phyloP scores from a whole-genome alignment of 2,888 invertebrate genomes.

The Spatulosminthurus flaviceps region DNA sequence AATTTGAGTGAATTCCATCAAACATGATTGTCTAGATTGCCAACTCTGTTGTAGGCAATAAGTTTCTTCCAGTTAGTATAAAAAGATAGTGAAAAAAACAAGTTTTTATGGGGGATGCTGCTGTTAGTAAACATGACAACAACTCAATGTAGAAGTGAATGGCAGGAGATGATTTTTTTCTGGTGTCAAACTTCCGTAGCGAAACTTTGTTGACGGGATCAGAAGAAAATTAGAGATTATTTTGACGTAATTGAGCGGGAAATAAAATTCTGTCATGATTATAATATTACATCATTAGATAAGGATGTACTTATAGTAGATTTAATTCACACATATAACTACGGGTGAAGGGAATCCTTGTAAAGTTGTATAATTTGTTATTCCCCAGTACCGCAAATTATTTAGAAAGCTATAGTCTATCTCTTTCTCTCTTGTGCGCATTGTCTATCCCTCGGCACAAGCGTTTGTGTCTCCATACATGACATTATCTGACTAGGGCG shows the following conservation, averaged over 20 bases:
- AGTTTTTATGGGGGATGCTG: background rate
- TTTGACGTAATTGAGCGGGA: background rate
- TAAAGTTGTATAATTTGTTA: conserved; percentile 3
- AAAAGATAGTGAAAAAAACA: background rate
- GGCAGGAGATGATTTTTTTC: background rate
- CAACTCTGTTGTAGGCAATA: too few relatives aligned
- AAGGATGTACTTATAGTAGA: too few relatives aligned
- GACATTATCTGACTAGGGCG: background rate
- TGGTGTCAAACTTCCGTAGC: background rate
- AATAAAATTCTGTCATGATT: background rate
- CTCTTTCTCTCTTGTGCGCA: too few relatives aligned
- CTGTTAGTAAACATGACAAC: background rate
- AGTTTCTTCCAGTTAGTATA: too few relatives aligned
- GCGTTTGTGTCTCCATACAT: background rate
- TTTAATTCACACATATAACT: background rate
- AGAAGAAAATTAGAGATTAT: background rate
- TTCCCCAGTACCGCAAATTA: conserved; percentile 2
- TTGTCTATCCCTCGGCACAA: background rate
- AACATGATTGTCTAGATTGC: too few relatives aligned
- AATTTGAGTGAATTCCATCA: too few relatives aligned
- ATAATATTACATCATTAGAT: background rate
- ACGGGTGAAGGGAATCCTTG: background rate
- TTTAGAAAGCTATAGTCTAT: background rate
- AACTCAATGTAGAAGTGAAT: background rate
- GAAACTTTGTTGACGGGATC: background rate